Conservation (phyloP, 2,888 invertebrate genomes). For the Thera britannica region DNA sequence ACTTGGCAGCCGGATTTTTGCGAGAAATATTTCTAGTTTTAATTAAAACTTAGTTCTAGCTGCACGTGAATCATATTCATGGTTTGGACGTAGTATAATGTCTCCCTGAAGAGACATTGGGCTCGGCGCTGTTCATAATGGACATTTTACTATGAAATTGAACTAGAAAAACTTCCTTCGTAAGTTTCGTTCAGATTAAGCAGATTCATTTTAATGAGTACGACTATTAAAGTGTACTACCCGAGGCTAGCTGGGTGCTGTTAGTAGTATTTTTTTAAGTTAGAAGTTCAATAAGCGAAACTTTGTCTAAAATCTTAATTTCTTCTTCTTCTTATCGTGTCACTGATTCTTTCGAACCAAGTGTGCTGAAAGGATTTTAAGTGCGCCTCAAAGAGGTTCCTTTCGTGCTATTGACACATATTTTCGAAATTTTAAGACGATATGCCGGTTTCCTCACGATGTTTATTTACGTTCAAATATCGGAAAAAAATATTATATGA, state of each 20-base stretch:
- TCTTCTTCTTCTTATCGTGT: too few species aligned
- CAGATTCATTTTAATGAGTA: slow-evolving; percentile 36
- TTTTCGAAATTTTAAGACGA: too few species aligned
- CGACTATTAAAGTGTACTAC: slow-evolving; percentile 1
- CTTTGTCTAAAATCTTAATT: background rate
- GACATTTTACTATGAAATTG: slow-evolving; percentile 50
- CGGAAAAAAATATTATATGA: background rate
- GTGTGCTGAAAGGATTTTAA: too few species aligned
- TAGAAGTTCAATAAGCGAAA: too few species aligned
- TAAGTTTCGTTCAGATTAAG: slow-evolving; percentile 41
- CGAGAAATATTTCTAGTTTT: slow-evolving; percentile 64
- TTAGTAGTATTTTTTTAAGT: background rate
- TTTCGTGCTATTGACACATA: too few species aligned
- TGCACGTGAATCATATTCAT: slow-evolving; percentile 67
- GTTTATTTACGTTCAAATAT: too few species aligned
- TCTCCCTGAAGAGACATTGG: slow-evolving; percentile 65
- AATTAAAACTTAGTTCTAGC: slow-evolving; percentile 70
- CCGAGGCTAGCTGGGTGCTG: slow-evolving; percentile 20
- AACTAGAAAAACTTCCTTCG: slow-evolving; percentile 46
- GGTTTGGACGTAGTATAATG: slow-evolving; percentile 55
- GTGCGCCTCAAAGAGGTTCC: too few species aligned
- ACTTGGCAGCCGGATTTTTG: slow-evolving; percentile 52
- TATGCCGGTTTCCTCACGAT: too few species aligned
- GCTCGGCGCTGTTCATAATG: slow-evolving; percentile 54
- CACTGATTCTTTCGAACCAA: too few species aligned